Conservation (phyloP, 2,113 vertebrate genomes). For the Lonchura striata region DNA sequence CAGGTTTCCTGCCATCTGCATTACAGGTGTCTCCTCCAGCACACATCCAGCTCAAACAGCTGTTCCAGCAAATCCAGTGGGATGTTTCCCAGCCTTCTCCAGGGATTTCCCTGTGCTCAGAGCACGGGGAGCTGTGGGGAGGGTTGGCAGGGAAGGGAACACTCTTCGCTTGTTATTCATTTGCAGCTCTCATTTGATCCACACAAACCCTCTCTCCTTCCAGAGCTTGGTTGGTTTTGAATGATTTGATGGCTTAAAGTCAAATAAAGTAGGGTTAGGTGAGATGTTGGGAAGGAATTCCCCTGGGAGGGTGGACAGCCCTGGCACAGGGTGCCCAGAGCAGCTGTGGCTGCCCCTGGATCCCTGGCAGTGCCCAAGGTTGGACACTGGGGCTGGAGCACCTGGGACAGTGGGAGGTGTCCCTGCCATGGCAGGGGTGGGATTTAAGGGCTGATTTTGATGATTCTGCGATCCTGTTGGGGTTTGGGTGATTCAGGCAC, state of each 20-base stretch:
- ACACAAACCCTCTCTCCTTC: not conserved
- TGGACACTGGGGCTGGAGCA: not conserved
- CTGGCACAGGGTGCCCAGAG: not conserved
- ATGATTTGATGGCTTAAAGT: not conserved
- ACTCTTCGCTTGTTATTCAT: not conserved
- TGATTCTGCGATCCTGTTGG: not conserved
- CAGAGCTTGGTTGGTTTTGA: not conserved
- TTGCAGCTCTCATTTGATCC: not conserved
- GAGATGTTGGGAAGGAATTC: accelerated
- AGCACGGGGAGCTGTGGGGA: not conserved
- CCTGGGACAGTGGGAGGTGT: not conserved
- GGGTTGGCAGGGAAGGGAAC: not conserved
- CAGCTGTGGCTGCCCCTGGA: not conserved
- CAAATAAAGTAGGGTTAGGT: not conserved
- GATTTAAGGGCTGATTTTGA: not conserved
- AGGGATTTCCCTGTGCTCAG: not conserved
- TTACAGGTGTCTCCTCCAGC: not conserved
- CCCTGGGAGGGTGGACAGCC: accelerated
- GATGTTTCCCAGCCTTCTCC: not conserved
- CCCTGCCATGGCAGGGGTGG: not conserved
- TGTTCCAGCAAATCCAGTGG: not conserved
- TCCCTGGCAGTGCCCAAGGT: not conserved
- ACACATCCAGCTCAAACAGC: not conserved
- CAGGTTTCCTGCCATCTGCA: not conserved
- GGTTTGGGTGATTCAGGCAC: not conserved